Evolutionary conservation across 2,888 invertebrate genomes (phyloP).

Genomic region (Meiosimyza decipiens): DNA sequence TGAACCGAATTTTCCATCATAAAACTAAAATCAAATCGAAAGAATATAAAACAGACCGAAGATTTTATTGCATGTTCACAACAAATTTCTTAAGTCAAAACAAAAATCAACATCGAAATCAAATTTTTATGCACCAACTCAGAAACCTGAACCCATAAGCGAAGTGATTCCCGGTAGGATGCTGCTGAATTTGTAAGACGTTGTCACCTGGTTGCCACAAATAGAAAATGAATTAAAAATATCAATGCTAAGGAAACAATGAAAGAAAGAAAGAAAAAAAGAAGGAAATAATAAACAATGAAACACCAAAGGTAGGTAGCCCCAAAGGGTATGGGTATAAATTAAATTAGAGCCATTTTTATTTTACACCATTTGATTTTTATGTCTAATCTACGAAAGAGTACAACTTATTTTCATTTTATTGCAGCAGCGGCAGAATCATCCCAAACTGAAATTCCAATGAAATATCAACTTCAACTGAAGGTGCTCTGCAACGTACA

Average conservation of each 20-base stretch:
- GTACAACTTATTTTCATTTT: slow-evolving; percentile 59
- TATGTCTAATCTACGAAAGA: slow-evolving; percentile 20
- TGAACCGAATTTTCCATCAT: not conserved
- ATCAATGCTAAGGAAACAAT: slow-evolving; percentile 22
- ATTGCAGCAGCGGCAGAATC: slow-evolving; percentile 43
- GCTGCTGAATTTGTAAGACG: slow-evolving; percentile 18
- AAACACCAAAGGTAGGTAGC: too few relatives aligned
- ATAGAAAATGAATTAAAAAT: slow-evolving; percentile 18
- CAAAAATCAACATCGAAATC: slow-evolving; percentile 8
- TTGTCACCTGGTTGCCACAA: slow-evolving; percentile 15
- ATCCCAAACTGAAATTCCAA: not conserved
- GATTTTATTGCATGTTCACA: slow-evolving; percentile 19
- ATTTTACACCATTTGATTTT: slow-evolving; percentile 2
- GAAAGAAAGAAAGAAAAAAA: not conserved
- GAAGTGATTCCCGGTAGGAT: slow-evolving; percentile 32
- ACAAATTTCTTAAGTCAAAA: slow-evolving; percentile 26
- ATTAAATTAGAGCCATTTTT: slow-evolving; percentile 39
- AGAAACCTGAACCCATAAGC: not conserved
- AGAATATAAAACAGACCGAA: too few relatives aligned
- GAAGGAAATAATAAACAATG: slow-evolving; percentile 18
- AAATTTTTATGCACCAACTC: not conserved
- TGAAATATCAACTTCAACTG: not conserved
- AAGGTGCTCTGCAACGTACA: not conserved
- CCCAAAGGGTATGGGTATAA: slow-evolving; percentile 31
- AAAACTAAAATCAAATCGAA: not conserved